Evolutionary conservation across 2,113 vertebrate species (phyloP).

Genomic region (Hippocampus mohnikei): DNA sequence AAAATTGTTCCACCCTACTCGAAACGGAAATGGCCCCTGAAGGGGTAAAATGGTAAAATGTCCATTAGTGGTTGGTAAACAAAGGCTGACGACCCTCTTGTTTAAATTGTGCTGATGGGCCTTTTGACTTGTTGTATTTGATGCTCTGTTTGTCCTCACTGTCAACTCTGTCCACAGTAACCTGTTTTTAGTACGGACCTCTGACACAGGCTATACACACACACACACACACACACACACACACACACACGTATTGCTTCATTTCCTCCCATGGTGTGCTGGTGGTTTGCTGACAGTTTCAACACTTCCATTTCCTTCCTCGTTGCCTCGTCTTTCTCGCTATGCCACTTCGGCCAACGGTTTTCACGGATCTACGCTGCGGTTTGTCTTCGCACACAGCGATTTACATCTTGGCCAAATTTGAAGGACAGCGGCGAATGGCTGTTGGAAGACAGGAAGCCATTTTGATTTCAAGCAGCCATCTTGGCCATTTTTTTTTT

Average conservation of each 20-base stretch:
- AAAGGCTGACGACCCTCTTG: background rate
- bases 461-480: too few relatives aligned
- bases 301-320: slow-evolving; percentile 38
- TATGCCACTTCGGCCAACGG: background rate
- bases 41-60: background rate
- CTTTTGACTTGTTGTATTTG: background rate
- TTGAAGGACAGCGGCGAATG: background rate
- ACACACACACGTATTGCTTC: slow-evolving; percentile 29
- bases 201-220: background rate
- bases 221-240: too few relatives aligned
- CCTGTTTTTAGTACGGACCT: background rate
- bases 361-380: background rate
- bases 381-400: background rate
- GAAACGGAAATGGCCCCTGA: background rate
- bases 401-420: too few relatives aligned
- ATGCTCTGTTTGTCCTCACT: background rate
- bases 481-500: too few relatives aligned
- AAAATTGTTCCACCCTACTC: background rate
- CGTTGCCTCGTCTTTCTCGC: background rate
- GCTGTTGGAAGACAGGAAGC: background rate
- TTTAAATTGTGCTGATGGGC: background rate
- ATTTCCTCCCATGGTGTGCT: slow-evolving; percentile 36
- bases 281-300: slow-evolving; percentile 30
- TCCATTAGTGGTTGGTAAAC: too few relatives aligned
- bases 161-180: background rate